Evolutionary conservation across 1,140 invertebrate species (phyloP), one percentile per base, ranked within the genome.

Genomic region (Lordiphosa mommai): DNA sequence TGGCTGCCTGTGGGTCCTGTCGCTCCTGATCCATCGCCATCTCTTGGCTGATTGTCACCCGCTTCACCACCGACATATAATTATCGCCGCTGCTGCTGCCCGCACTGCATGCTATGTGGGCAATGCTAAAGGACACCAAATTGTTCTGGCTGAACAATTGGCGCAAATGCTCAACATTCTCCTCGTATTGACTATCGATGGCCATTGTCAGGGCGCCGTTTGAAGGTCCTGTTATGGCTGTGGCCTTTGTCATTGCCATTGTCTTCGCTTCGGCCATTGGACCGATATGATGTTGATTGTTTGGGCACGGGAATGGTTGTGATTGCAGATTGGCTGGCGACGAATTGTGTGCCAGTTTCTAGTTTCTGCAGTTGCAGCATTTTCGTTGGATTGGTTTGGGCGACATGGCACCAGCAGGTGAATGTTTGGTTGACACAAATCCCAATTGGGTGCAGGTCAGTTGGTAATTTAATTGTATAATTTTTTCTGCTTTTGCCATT

Each of bases 61-160:
- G 72, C 67, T 90, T 88, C 20, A 89, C 77, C 49, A 88, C 70
- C 12, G 86, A 88, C 88, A 89, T 89, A 23, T 89, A 89, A 49
- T 89, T 89, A 52, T 89, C 88, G 38, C 88, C 88, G 10, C 72
- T 79, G 66, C 87, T 84, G 55, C 87, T 88, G 38, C 87, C 87
- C 16, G 87, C 72, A 23, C 61, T 70, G 63, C 87, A 88, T 10
- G 55, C 58, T 4, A 88, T 82, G 38, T 63, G 60, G 20, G 63
- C 68, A 50, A 88, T 86, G 37, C 61, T 64, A 59, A 88, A 87
- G 36, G 66, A 66, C 36, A 85, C 56, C 50, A 88, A 44, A 41
- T 79, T 69, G 46, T 49, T 87, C 10, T 46, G 55, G 36, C 58
- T 50, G 27, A 88, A 79, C 44, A 84, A 46, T 38, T 69, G 53